Percentiles rank a stretch among this genome's conserved stretches.
Conservation (phyloP, 2,113 vertebrate genomes). For the Strix aluco region DNA sequence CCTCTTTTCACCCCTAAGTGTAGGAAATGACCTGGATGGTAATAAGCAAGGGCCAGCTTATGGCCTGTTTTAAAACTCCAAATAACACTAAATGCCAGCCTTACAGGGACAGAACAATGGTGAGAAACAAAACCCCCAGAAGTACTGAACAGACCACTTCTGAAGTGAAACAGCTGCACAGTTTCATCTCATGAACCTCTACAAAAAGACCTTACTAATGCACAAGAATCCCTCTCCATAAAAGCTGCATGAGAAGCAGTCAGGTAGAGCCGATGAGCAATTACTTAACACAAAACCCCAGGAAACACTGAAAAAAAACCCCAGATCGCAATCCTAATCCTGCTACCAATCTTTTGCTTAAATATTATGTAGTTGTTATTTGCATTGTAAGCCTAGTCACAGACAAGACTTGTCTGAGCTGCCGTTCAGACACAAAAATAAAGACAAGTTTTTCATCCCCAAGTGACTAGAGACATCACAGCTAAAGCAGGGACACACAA, state of each 20-base stretch:
- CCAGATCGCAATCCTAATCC: neutral
- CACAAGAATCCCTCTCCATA: neutral
- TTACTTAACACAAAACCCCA: constrained; percentile 1
- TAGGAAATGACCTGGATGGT: neutral
- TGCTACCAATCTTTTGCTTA: neutral
- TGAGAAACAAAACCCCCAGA: neutral
- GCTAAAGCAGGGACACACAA: neutral
- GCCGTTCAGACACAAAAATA: constrained; percentile 1
- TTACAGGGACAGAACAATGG: neutral
- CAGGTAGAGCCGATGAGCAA: neutral
- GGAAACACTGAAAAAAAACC: neutral
- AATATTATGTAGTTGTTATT: neutral
- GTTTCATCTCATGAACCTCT: neutral
- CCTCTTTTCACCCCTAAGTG: neutral
- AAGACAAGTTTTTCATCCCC: neutral
- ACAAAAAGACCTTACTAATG: neutral
- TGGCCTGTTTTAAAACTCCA: neutral
- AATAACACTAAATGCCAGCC: neutral
- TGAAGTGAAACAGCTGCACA: neutral
- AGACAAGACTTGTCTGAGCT: constrained; percentile 15
- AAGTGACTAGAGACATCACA: neutral
- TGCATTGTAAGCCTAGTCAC: neutral
- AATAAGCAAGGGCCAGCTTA: neutral
- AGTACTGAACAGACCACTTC: neutral
- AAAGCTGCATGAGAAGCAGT: neutral